Conservation (phyloP, 2,113 vertebrate species). For the Eulemur macaco region DNA sequence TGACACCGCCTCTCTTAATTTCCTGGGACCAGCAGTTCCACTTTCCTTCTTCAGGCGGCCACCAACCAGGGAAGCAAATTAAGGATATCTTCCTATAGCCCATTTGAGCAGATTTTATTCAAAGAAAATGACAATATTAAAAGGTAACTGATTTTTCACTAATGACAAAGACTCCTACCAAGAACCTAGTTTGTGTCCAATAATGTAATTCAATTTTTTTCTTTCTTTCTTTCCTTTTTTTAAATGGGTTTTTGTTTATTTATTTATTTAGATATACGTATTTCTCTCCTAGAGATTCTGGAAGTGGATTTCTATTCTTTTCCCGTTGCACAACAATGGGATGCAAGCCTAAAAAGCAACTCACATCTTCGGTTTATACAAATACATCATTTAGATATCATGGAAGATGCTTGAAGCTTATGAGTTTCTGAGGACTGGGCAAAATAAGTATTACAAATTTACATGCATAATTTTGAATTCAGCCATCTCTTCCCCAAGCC, state of each 20-base stretch:
- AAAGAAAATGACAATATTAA: constrained; percentile 83
- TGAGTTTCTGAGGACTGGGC: constrained; percentile 18
- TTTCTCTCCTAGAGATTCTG: constrained; percentile 66
- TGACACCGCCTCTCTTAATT: constrained; percentile 48
- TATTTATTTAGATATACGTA: constrained; percentile 44
- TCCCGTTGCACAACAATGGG: constrained; percentile 61
- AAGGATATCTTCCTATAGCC: neutral
- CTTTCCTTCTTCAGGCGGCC: constrained; percentile 62
- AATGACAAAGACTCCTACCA: constrained; percentile 77
- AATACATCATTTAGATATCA: constrained; percentile 70
- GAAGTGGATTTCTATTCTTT: constrained; percentile 63
- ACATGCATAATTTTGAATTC: neutral
- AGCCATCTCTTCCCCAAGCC: neutral
- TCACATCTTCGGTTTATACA: constrained; percentile 70
- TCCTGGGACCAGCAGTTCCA: constrained; percentile 56
- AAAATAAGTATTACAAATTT: neutral
- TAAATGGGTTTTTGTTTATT: constrained; percentile 12
- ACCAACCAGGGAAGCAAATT: constrained; percentile 70
- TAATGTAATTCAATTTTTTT: constrained; percentile 72
- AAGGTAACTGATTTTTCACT: constrained; percentile 80
- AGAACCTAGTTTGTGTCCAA: constrained; percentile 66
- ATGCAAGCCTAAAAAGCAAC: constrained; percentile 78
- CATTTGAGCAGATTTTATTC: constrained; percentile 7
- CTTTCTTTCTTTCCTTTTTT: neutral
- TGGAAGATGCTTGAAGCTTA: constrained; percentile 42